A percentile compares a stretch with the other conserved stretches of the same genome.
phyloP scores from a whole-genome alignment of 2,797 vertebrate genomes.

The Macrochelys suwanniensis region DNA sequence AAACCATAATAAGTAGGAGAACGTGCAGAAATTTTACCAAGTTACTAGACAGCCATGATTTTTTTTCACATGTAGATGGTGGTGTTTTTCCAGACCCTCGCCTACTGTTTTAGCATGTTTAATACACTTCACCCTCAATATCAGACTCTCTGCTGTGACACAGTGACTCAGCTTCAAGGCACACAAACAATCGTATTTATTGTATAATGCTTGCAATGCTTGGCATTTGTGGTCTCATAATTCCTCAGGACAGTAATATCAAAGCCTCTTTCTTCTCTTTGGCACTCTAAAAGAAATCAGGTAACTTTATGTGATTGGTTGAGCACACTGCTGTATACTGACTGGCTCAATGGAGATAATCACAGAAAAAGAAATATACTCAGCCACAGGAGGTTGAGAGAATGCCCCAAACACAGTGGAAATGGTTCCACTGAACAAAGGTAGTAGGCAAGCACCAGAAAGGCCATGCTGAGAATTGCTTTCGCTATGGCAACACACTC shows the following conservation, averaged over 20 bases:
- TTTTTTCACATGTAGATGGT: constrained; percentile 32
- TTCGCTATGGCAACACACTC: not conserved
- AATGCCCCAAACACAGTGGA: accelerated
- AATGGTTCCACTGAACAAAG: accelerated
- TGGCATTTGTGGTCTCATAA: not conserved
- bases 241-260: not conserved
- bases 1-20: constrained; percentile 74
- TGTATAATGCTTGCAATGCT: not conserved
- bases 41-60: constrained; percentile 1
- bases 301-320: not conserved
- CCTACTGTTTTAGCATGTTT: constrained; percentile 45
- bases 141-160: not conserved
- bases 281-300: not conserved
- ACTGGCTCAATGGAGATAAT: not conserved
- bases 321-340: not conserved
- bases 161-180: not conserved
- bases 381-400: accelerated
- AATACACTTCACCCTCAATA: not conserved
- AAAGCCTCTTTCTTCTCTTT: constrained; percentile 15
- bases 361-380: not conserved
- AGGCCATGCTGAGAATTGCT: not conserved
- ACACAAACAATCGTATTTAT: not conserved
- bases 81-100: constrained; percentile 45
- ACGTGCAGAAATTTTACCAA: constrained; percentile 12
- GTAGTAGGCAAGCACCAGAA: accelerated